These are phyloP conservation scores for Sesamia inferens DNA, from an alignment of 2,888 invertebrate genomes.

Conservation along the genomic window DNA sequence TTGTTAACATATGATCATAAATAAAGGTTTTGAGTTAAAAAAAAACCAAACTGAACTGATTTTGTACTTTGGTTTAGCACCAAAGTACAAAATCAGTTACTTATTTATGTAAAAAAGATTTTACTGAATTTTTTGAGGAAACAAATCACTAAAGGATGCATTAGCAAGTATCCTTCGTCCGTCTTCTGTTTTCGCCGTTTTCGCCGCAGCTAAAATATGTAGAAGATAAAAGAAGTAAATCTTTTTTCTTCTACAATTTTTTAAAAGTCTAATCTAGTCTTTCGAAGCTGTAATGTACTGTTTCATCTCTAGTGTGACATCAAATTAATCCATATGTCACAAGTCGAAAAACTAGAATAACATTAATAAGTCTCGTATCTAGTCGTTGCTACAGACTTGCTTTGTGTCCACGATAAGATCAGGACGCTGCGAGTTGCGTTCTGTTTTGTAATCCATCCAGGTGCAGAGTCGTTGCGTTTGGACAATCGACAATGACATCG, in stretches of 20 bases:
- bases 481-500: constrained; percentile 14
- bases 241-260: background rate
- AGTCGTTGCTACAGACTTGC: constrained; percentile 39
- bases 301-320: constrained; percentile 17
- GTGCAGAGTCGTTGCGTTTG: constrained; percentile 11
- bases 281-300: background rate
- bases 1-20: too few relatives aligned
- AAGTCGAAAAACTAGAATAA: constrained; percentile 37
- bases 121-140: background rate
- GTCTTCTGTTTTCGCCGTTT: background rate
- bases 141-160: background rate
- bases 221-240: too few relatives aligned
- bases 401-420: constrained; percentile 56
- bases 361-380: constrained; percentile 21
- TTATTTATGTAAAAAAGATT: background rate
- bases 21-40: too few relatives aligned
- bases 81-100: too few relatives aligned
- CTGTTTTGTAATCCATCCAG: constrained; percentile 52
- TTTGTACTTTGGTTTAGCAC: too few relatives aligned
- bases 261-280: background rate
- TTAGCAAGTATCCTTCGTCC: too few relatives aligned
- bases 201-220: too few relatives aligned
- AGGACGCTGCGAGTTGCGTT: constrained; percentile 18
- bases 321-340: constrained; percentile 19
- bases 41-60: too few relatives aligned